These are phyloP conservation scores for Cyrtodaria siliqua DNA, from an alignment of 2,888 invertebrate genomes.

Conservation along the genomic window DNA sequence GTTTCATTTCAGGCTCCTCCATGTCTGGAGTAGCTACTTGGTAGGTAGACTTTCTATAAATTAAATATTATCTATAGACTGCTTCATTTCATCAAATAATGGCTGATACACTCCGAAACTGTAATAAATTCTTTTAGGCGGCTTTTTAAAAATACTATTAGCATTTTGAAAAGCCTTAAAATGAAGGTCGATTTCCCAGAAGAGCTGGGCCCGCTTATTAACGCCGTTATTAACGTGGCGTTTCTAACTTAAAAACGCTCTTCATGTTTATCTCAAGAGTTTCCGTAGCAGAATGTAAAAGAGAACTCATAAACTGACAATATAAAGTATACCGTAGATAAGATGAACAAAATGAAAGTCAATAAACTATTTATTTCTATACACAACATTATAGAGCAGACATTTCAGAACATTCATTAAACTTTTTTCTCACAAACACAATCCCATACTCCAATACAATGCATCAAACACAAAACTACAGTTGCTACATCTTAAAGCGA, in stretches of 20 bases:
- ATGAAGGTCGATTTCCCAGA: constrained; percentile 49
- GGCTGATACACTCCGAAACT: constrained; percentile 62
- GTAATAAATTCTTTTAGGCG: constrained; percentile 46
- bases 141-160: constrained; percentile 39
- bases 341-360: too few relatives aligned
- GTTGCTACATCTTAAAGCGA: too few relatives aligned
- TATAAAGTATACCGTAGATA: too few relatives aligned
- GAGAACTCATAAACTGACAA: too few relatives aligned
- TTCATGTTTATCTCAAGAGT: too few relatives aligned
- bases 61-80: constrained; percentile 34
- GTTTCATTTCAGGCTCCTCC: constrained; percentile 34
- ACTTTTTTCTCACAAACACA: too few relatives aligned
- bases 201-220: constrained; percentile 50
- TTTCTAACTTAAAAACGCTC: constrained; percentile 33
- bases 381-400: too few relatives aligned
- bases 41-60: constrained; percentile 52
- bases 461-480: too few relatives aligned
- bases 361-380: too few relatives aligned
- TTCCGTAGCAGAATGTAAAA: too few relatives aligned
- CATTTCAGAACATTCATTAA: too few relatives aligned
- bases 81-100: constrained; percentile 55
- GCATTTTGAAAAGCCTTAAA: constrained; percentile 40
- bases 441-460: too few relatives aligned
- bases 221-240: constrained; percentile 42
- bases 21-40: constrained; percentile 29